Percentiles rank a stretch among this genome's conserved stretches.
Evolutionary conservation across 1,140 invertebrate genomes (phyloP).

Genomic region (Triops longicaudatus): DNA sequence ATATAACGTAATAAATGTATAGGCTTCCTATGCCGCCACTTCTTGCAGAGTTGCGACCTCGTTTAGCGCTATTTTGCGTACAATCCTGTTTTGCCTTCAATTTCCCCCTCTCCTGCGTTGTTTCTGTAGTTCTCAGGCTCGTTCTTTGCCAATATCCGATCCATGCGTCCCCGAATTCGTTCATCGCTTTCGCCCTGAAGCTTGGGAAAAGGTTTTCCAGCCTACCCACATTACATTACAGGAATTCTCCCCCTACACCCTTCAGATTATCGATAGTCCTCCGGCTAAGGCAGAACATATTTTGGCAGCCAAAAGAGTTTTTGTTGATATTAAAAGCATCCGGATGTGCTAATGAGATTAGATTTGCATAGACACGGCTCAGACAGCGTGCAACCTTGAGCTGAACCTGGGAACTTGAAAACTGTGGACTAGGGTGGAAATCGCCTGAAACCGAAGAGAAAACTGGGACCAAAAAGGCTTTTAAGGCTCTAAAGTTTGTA

Average conservation of each 20-base stretch:
- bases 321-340: background rate
- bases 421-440: background rate
- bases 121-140: background rate
- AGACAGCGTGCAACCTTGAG: conserved; percentile 3
- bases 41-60: too few species aligned
- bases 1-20: too few species aligned
- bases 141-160: background rate
- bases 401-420: background rate
- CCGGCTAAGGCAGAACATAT: too few species aligned
- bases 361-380: background rate
- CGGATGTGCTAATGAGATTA: conserved; percentile 11
- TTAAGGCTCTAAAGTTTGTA: too few species aligned
- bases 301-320: background rate
- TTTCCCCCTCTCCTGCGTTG: background rate
- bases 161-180: background rate
- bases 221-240: too few species aligned
- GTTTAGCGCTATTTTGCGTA: background rate
- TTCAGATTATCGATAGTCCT: too few species aligned
- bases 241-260: too few species aligned
- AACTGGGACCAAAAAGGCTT: background rate
- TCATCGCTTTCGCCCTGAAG: too few species aligned
- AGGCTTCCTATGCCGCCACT: too few species aligned
- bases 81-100: background rate
- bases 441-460: too few species aligned
- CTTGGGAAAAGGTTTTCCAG: too few species aligned